Conservation (phyloP, 2,797 vertebrate species). For the Microctenopoma lineatum region DNA sequence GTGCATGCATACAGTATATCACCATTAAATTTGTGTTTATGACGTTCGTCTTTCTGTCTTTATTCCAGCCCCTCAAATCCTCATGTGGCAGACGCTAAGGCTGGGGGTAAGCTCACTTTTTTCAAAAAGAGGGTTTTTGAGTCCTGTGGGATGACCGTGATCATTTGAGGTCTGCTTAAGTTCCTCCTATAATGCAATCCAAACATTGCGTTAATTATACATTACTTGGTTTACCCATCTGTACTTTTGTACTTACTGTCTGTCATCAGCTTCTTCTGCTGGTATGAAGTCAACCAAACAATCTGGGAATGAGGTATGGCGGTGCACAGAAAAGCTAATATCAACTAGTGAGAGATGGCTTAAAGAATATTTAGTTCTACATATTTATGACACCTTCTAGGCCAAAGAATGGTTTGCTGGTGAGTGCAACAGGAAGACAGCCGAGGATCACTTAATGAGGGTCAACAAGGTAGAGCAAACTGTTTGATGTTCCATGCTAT, state of each 20-base stretch:
- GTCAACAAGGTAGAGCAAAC: conserved; percentile 77
- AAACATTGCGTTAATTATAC: conserved; percentile 15
- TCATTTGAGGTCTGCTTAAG: conserved; percentile 12
- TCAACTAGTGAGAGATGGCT: neutral
- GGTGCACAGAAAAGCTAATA: neutral
- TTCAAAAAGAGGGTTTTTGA: neutral
- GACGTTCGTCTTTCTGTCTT: conserved; percentile 23
- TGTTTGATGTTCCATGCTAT: conserved; percentile 13
- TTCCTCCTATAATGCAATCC: conserved; percentile 11
- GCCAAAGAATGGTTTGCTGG: conserved; percentile 83
- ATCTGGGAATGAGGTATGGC: conserved; percentile 66
- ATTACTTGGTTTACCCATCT: neutral
- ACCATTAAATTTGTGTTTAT: conserved; percentile 7
- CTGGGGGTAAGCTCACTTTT: conserved; percentile 60
- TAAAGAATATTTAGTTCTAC: neutral
- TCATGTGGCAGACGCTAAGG: conserved; percentile 42
- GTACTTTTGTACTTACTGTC: conserved; percentile 26
- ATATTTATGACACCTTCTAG: conserved; percentile 42
- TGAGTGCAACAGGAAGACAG: conserved; percentile 78
- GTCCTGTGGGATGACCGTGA: conserved; percentile 11
- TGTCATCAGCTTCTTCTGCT: conserved; percentile 48
- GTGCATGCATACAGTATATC: neutral
- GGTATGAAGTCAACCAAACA: conserved; percentile 48
- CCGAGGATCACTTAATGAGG: conserved; percentile 75
- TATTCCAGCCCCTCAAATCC: conserved; percentile 61